These are phyloP conservation scores for Ochotona princeps DNA, from an alignment of 2,113 vertebrate species.

Conservation along the genomic window DNA sequence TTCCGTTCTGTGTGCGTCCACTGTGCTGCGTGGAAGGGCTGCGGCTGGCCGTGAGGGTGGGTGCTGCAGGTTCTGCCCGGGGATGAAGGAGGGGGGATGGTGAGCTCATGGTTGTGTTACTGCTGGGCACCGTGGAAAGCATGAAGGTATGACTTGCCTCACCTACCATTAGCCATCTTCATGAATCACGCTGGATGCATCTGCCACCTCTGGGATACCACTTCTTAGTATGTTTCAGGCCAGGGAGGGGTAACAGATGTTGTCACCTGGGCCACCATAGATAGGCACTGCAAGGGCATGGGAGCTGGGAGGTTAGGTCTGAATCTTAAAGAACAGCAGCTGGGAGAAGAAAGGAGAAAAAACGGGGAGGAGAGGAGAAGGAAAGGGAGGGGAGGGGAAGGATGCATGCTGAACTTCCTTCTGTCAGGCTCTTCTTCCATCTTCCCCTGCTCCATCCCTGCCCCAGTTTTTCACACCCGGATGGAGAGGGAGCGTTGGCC, in stretches of 20 bases:
- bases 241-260: not conserved
- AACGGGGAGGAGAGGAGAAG: too few relatives aligned
- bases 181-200: not conserved
- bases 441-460: not conserved
- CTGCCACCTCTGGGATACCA: not conserved
- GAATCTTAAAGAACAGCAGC: not conserved
- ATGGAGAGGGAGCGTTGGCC: not conserved
- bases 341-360: not conserved
- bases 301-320: not conserved
- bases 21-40: not conserved
- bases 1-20: not conserved
- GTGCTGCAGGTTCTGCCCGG: not conserved
- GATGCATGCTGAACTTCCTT: too few relatives aligned
- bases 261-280: not conserved
- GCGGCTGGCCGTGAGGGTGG: not conserved
- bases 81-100: not conserved
- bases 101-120: not conserved
- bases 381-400: not conserved
- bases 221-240: not conserved
- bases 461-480: not conserved
- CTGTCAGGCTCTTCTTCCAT: not conserved
- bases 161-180: not conserved
- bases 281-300: not conserved
- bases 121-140: not conserved
- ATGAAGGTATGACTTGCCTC: not conserved